These are phyloP conservation scores for Eidolon helvum DNA, from an alignment of 2,113 vertebrate species.

Conservation along the genomic window DNA sequence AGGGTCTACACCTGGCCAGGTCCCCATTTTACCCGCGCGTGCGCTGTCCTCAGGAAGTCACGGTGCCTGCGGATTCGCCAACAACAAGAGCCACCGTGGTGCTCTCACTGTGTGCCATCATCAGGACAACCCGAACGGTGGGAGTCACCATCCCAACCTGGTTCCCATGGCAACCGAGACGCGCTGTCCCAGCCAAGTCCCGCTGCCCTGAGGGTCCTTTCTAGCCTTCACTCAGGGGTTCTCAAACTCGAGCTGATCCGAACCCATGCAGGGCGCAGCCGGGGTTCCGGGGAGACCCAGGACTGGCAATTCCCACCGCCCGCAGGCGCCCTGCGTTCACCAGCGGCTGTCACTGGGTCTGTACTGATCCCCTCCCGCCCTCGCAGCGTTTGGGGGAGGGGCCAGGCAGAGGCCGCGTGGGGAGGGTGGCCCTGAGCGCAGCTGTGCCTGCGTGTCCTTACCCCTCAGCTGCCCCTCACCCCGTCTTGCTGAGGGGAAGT, in stretches of 20 bases:
- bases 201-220: not conserved
- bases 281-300: not conserved
- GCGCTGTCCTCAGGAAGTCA: rapidly evolving
- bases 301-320: not conserved
- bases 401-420: not conserved
- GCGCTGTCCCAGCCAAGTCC: rapidly evolving
- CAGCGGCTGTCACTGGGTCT: not conserved
- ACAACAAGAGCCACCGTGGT: rapidly evolving
- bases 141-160: not conserved
- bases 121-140: rapidly evolving
- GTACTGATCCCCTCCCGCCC: not conserved
- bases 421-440: too few species aligned
- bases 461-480: too few species aligned
- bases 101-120: rapidly evolving
- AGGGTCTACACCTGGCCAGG: not conserved
- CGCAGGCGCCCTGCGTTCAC: not conserved
- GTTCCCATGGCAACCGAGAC: not conserved
- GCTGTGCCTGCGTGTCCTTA: too few species aligned
- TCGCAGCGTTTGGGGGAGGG: not conserved
- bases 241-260: not conserved
- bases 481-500: not conserved
- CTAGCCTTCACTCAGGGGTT: not conserved
- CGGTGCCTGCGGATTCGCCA: not conserved
- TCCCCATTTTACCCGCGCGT: rapidly evolving
- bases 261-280: not conserved